phyloP scores from a whole-genome alignment of 2,797 vertebrate species.

The Oryzias sinensis region DNA sequence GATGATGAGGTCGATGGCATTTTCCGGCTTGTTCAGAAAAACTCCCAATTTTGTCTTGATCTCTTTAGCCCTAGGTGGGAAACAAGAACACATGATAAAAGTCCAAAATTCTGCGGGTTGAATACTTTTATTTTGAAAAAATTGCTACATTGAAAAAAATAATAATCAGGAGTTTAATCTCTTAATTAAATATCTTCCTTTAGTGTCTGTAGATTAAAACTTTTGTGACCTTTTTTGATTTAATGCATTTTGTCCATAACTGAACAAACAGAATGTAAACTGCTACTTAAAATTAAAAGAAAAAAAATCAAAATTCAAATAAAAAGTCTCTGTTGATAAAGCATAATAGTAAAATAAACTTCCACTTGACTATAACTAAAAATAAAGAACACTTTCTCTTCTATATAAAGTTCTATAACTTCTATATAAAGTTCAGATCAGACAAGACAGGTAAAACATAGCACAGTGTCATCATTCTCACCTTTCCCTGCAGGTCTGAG shows the following conservation, averaged over 20 bases:
- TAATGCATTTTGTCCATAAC: too few species aligned
- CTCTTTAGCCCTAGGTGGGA: constrained; percentile 88
- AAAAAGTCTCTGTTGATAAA: too few species aligned
- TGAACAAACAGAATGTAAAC: too few species aligned
- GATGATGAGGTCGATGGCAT: constrained; percentile 88
- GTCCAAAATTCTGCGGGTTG: neutral
- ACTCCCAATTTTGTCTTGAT: constrained; percentile 95
- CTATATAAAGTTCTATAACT: neutral
- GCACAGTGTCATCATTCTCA: constrained; percentile 63
- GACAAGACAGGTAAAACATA: neutral
- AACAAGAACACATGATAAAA: neutral
- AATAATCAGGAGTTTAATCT: too few species aligned
- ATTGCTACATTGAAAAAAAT: too few species aligned
- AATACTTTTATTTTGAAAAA: too few species aligned
- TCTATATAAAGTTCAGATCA: neutral
- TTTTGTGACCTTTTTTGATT: too few species aligned
- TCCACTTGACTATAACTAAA: too few species aligned
- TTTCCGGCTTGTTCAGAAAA: constrained; percentile 93
- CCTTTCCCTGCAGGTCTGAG: constrained; percentile 90
- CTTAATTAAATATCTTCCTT: too few species aligned
- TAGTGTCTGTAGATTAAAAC: too few species aligned
- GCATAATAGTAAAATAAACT: too few species aligned
- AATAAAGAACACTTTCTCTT: neutral
- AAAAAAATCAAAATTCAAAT: neutral
- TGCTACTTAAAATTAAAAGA: too few species aligned